Conservation (phyloP, 2,797 vertebrate genomes). For the Luscinia megarhynchos region DNA sequence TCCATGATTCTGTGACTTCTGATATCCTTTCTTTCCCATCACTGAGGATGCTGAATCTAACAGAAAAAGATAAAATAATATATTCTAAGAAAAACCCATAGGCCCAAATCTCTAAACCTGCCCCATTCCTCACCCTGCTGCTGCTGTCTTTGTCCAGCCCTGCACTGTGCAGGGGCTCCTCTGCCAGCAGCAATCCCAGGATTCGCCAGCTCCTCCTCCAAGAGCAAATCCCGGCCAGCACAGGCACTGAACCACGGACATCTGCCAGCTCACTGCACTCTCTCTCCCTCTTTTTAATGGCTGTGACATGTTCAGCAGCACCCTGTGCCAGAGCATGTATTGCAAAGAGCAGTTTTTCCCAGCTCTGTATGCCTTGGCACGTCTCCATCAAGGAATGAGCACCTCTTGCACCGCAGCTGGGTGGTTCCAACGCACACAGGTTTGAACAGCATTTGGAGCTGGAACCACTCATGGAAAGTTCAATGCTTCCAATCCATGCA, state of each 20-base stretch:
- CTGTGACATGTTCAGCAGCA: conserved; percentile 26
- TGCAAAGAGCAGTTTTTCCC: conserved; percentile 22
- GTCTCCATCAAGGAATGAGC: conserved; percentile 39
- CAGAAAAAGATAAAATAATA: background rate
- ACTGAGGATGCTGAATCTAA: background rate
- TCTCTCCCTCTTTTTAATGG: background rate
- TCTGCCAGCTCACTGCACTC: conserved; percentile 29
- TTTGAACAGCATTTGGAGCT: conserved; percentile 5
- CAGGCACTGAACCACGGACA: background rate
- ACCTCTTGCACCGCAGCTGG: background rate
- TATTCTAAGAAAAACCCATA: background rate
- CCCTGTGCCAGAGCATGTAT: conserved; percentile 11
- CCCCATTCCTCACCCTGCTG: background rate
- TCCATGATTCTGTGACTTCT: background rate
- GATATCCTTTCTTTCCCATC: background rate
- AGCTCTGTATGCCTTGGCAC: conserved; percentile 13
- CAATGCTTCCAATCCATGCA: background rate
- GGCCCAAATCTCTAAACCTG: background rate
- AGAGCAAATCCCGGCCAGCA: background rate
- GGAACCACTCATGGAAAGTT: conserved; percentile 43
- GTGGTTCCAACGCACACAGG: background rate
- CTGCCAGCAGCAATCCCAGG: rapidly evolving
- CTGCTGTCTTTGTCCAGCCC: rapidly evolving
- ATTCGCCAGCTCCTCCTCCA: rapidly evolving
- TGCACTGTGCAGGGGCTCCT: background rate